phyloP scores from a whole-genome alignment of 2,888 invertebrate species.

The Xestobium rufovillosum region DNA sequence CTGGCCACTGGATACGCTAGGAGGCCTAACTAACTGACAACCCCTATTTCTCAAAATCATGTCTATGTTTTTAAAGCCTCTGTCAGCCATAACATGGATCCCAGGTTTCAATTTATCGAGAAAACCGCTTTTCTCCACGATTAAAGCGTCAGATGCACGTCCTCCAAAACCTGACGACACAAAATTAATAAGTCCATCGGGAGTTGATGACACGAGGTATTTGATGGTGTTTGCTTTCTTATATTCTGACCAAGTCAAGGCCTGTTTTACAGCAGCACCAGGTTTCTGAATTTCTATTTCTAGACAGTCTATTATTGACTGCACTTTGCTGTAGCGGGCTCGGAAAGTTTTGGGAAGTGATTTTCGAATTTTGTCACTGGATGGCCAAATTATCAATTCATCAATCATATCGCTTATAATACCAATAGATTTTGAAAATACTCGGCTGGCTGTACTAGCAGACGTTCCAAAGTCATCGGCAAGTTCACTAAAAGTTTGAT shows the following conservation, averaged over 20 bases:
- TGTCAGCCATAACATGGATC: slow-evolving; percentile 22
- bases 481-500: too few species aligned
- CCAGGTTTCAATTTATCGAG: slow-evolving; percentile 18
- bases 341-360: too few species aligned
- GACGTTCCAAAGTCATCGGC: too few species aligned
- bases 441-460: too few species aligned
- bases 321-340: slow-evolving; percentile 19
- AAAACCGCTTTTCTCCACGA: slow-evolving; percentile 24
- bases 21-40: slow-evolving; percentile 22
- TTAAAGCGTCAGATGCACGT: slow-evolving; percentile 16
- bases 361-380: too few species aligned
- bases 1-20: slow-evolving; percentile 18
- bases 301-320: slow-evolving; percentile 26
- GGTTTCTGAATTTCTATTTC: slow-evolving; percentile 29
- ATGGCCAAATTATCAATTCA: too few species aligned
- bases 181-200: slow-evolving; percentile 25
- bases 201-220: slow-evolving; percentile 27
- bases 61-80: slow-evolving; percentile 26
- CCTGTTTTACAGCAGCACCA: slow-evolving; percentile 23
- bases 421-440: too few species aligned
- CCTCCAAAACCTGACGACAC: slow-evolving; percentile 27
- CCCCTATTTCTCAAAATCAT: slow-evolving; percentile 13
- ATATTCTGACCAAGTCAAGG: slow-evolving; percentile 30
- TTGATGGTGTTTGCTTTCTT: slow-evolving; percentile 30
- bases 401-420: too few species aligned